Evolutionary conservation across 92 coral and sea anemone genomes (phyloP).

Genomic region (Phymanthus crucifer): DNA sequence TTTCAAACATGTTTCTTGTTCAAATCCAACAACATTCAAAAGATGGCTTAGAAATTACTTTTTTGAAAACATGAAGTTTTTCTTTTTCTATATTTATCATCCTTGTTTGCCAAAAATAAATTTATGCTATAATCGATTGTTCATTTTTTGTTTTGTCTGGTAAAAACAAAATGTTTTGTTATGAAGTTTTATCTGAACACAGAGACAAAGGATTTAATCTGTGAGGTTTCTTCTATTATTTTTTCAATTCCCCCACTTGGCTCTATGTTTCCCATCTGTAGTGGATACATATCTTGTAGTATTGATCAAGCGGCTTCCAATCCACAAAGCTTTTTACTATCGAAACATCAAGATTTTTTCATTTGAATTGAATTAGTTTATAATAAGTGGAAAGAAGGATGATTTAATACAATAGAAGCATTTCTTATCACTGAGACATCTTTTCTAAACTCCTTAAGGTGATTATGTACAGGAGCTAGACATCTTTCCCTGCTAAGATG

Average conservation of each 20-base stretch:
- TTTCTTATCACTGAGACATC: not conserved
- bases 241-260: not conserved
- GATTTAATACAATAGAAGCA: not conserved
- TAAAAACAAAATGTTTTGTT: not conserved
- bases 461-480: not conserved
- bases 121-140: not conserved
- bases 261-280: constrained; percentile 1
- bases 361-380: not conserved
- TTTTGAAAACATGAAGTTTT: not conserved
- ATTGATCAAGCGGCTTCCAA: not conserved
- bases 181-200: not conserved
- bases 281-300: not conserved
- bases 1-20: not conserved
- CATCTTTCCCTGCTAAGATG: not conserved
- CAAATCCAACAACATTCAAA: not conserved
- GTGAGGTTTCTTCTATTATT: not conserved
- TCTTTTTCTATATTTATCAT: not conserved
- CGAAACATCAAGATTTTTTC: not conserved
- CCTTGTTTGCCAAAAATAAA: not conserved
- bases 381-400: not conserved
- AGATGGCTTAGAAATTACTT: not conserved
- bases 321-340: not conserved
- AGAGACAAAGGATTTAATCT: not conserved
- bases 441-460: constrained; percentile 2
- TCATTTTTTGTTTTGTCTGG: not conserved